Conservation (phyloP, 2,888 invertebrate species). For the Aphrophora alni region DNA sequence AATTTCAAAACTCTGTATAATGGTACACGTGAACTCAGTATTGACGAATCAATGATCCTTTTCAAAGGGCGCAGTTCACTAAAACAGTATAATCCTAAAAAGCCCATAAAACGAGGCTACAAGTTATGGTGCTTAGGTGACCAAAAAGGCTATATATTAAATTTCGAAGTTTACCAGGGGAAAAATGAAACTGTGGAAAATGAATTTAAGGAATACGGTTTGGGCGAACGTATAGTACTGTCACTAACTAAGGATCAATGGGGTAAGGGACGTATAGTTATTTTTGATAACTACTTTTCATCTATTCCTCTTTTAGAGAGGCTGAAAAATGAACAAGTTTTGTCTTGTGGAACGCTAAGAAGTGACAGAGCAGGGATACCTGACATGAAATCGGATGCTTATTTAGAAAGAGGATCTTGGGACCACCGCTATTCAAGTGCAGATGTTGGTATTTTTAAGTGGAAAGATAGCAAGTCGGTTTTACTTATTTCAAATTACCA, state of each 20-base stretch:
- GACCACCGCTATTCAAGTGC: background rate
- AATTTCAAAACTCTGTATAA: conserved; percentile 24
- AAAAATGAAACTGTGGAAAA: conserved; percentile 10
- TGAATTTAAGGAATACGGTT: conserved; percentile 4
- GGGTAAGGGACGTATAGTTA: background rate
- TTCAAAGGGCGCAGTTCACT: conserved; percentile 35
- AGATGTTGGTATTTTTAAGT: background rate
- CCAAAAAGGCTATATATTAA: conserved; percentile 24
- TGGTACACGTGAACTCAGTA: conserved; percentile 22
- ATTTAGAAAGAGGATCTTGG: background rate
- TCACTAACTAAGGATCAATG: conserved; percentile 14
- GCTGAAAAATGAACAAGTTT: background rate
- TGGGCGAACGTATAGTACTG: conserved; percentile 31
- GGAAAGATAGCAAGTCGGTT: conserved; percentile 21
- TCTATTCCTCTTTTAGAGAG: no score
- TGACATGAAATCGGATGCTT: background rate
- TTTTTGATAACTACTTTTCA: no score
- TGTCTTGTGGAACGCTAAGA: conserved; percentile 24
- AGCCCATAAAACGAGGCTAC: conserved; percentile 41
- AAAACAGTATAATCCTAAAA: conserved; percentile 41
- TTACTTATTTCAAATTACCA: conserved; percentile 15
- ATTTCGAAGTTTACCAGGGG: conserved; percentile 40
- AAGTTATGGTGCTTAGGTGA: conserved; percentile 41
- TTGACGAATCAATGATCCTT: conserved; percentile 42
- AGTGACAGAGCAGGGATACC: conserved; percentile 19